Percentiles rank a stretch among this genome's conserved stretches.
Conservation (phyloP, 2,888 invertebrate species). For the Lepidocyrtinus sp. region DNA sequence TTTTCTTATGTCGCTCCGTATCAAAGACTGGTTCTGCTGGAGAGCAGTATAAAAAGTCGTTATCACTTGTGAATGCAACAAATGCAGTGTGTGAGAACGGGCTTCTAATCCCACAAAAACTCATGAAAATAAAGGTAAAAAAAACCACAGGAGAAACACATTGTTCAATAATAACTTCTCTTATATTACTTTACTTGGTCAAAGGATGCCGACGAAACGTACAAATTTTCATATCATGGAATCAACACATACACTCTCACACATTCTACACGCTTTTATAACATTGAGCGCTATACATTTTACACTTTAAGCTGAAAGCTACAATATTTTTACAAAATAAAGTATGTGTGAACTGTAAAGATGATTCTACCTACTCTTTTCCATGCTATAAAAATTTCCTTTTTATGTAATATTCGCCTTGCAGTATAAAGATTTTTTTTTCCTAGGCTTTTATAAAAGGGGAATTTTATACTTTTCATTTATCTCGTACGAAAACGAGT, state of each 20-base stretch:
- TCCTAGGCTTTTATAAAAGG: not conserved
- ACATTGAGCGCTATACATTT: not conserved
- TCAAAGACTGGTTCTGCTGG: conserved; percentile 5
- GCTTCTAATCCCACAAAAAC: conserved; percentile 24
- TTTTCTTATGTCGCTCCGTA: not conserved
- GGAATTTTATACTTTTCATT: not conserved
- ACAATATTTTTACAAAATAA: not conserved
- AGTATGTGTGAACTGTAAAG: conserved; percentile 5
- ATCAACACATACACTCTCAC: too few relatives aligned
- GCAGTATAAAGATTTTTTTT: not conserved
- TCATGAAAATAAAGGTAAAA: conserved; percentile 21
- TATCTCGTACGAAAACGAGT: not conserved
- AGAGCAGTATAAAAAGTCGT: not conserved
- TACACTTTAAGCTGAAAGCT: too few relatives aligned
- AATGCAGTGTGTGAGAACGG: not conserved
- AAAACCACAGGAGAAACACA: conserved; percentile 45
- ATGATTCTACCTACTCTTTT: conserved; percentile 6
- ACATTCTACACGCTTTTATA: too few relatives aligned
- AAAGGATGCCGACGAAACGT: conserved; percentile 51
- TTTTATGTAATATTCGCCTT: not conserved
- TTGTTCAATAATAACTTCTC: conserved; percentile 38
- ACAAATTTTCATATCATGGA: conserved; percentile 42
- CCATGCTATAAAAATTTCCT: conserved; percentile 1
- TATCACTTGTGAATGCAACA: conserved; percentile 31
- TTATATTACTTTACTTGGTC: conserved; percentile 27